Base-by-base conservation (phyloP, 2,797 vertebrate genomes). In the Enteromius trimaculatus region DNA sequence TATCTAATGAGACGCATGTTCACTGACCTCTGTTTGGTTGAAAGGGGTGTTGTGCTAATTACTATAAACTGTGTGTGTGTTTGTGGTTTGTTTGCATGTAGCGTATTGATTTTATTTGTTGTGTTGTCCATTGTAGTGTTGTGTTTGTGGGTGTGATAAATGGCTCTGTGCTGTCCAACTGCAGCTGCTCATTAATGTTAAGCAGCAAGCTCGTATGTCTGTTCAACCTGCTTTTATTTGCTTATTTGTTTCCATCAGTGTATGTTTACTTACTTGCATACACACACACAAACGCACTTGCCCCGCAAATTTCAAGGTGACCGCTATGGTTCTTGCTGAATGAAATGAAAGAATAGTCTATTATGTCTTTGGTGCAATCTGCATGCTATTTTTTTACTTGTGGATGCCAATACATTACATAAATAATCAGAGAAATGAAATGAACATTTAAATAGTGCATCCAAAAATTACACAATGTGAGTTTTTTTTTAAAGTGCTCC, bases 111-210 rank as follows among this genome's bases (percentile, higher is more conserved):
- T 58, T 60, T 39, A 23, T 76, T 42, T 39, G 72, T 76, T 75
- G 72, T 76, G 31, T 53, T 55, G 11, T 75, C 31, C 4, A 26
- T 71, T 71, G 21, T 26, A 37, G 26, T 47, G 70, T 80, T 79
- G 60, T 82, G 44, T 68, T 58, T 69, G 17, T 39, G 53, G 29
- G 37, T 68, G 29, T 76, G 42, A 79, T 69, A 17, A 44, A 85
- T 70, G 42, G 23, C 29, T 8, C 42, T 31, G 23, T 49, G 42
- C 26, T 76, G 72, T 31, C 66, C 60, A 69, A 62, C 72, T 80
- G 31, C 72, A 81, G 79, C 39, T 85, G 84, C 37, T 65, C 53
- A 81, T 81, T 85, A 71, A 65, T 19, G 13, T 37, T 70, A 17
- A 39, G 39, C 39, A 58, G 21, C 13, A 8, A 71, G 51, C 53